Evolutionary conservation across 2,888 invertebrate genomes (phyloP), one percentile per base, ranked within the genome.

Genomic region (Phaonia tiefii): DNA sequence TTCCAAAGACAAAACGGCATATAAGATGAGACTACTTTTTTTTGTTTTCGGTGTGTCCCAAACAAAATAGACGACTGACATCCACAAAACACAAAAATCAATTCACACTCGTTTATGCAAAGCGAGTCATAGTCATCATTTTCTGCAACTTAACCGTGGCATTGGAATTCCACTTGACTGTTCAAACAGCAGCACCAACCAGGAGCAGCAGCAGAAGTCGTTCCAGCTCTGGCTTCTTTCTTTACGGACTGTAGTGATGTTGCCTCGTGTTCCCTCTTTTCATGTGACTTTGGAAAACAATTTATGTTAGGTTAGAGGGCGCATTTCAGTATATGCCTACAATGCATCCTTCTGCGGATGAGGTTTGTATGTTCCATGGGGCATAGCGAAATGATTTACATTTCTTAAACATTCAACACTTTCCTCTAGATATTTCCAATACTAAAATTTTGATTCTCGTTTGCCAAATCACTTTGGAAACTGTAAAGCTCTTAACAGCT

Each of bases 331-430:
- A 11, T 44, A 44, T 2, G 13, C 44, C 11, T n/a, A 49, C 15
- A 31, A 31, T 65, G 73, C 42, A 44, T 22, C n/a, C 25, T 39
- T 37, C 63, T 44, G 26, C 31, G 20, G 31, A 49, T 60, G n/a
- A 56, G 60, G 65, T 69, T 74, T 65, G n/a, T n/a, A n/a, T 75
- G 67, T 86, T 86, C 83, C 86, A 85, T 87, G 84, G 74, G 65
- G 85, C 86, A 86, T 86, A 78, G 84, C 87, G 83, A 88, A 89
- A 87, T 88, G 88, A 88, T 88, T 89, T 89, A 89, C 89, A 87
- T 88, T 88, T 85, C 67, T 75, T 75, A 49, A 75, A 37, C 78
- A 78, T 78, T 78, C 71, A 81, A 81, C 75, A 78, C 75, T 77
- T 74, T 73, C n/a, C 67, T n/a, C 39, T 22, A 17, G 7, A 13